Base-by-base conservation (phyloP, 1,140 invertebrate species). In the Drosophila arawakana region DNA sequence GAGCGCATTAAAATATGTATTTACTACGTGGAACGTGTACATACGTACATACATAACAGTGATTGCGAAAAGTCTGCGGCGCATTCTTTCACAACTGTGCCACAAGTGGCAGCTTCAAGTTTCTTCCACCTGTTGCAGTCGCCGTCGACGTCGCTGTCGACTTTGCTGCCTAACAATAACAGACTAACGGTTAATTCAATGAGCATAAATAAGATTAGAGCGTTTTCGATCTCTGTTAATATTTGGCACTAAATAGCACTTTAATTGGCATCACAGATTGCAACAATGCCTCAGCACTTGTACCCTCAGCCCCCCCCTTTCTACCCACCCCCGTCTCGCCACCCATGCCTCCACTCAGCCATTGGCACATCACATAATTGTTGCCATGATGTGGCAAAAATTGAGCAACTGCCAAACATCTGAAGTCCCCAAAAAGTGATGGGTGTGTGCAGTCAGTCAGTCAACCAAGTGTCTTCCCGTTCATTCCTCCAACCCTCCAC, bases 201-300 rank as follows among this genome's bases (percentile, higher is more conserved):
- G 66, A 82, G 73, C 79, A 82, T 86, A 86, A 86, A 86, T 80
- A 82, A 82, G 83, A 79, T 83, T 81, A 78, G 80, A 74, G 66
- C 75, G 78, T 73, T 63, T 78, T 58, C 39, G 58, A 67, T 63
- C 58, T 43, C 70, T 43, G 63, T 70, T 73, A 69, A 73, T 76
- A 76, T 78, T 61, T 68, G 76, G 30, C 80, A 86, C 79, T 86
- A 86, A 86, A 86, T 86, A 86, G 83, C 80, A 73, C 46, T 82
- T 86, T 86, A 86, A 86, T 86, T 86, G 83, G 83, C 80, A 85
- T 60, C 55, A 13, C 18, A 44, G 46, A 47, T 62, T 58, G 47
- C 34, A 85, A 86, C 82, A 81, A 85, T 86, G 79, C 41, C 68
- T 30, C 25, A 30, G 25, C 25, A 3, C 25, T 30, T 30, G 25